Percentiles rank a stretch among this genome's conserved stretches.
These are phyloP conservation scores for Phacellophora camtschatica DNA, from an alignment of 30 jellyfish, hydroid and myxozoan species.

Conservation along the genomic window DNA sequence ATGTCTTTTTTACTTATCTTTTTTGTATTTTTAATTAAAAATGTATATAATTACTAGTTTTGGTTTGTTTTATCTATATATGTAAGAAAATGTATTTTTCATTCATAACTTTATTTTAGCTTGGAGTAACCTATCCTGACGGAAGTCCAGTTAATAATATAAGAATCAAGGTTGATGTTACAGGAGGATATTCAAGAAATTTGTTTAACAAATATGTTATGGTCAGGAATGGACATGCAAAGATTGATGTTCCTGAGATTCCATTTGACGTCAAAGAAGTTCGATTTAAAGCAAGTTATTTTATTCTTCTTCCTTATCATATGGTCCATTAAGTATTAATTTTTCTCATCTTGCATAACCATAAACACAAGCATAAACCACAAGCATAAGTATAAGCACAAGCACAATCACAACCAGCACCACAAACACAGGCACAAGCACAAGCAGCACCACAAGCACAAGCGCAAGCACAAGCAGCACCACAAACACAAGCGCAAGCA, in stretches of 20 bases:
- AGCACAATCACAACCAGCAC: no score
- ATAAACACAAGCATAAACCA: no score
- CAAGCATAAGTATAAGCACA: no score
- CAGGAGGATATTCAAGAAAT: conserved; percentile 34
- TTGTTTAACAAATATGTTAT: neutral
- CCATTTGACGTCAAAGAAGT: conserved; percentile 67
- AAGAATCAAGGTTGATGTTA: conserved; percentile 22
- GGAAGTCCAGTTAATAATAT: conserved; percentile 37
- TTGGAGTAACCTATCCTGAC: conserved; percentile 63
- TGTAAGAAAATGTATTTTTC: neutral
- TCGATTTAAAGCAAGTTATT: conserved; percentile 27
- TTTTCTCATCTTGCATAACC: no score
- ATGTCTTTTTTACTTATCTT: no score
- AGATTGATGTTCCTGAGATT: conserved; percentile 47
- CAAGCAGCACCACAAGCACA: no score
- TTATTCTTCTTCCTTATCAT: neutral
- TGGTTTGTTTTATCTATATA: neutral
- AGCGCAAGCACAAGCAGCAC: no score
- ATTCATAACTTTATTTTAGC: conserved; percentile 1
- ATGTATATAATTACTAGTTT: neutral
- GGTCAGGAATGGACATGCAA: conserved; percentile 50
- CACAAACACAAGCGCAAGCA: no score
- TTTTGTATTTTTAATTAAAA: neutral
- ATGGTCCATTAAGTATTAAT: neutral
- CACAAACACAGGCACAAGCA: no score